Base-by-base conservation (phyloP, 2,888 invertebrate species). In the Mesorhabditis spiculigera region DNA sequence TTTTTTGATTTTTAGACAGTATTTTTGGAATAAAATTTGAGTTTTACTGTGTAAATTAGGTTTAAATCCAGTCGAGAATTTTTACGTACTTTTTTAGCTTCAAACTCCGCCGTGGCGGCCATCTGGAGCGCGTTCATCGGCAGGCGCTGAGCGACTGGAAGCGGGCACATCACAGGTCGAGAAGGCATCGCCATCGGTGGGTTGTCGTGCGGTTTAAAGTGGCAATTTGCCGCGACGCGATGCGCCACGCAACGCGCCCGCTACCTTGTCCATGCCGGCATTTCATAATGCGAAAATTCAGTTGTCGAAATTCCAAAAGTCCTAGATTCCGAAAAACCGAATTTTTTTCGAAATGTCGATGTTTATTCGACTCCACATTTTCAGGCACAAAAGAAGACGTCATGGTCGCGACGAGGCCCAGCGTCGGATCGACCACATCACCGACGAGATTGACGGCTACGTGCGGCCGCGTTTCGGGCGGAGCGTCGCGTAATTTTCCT, bases 391-490 rank as follows among this genome's bases (percentile, higher is more conserved):
- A 62, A 66, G 75, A 63, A 43, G 74, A 62, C 74, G 75, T 66
- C 77, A 77, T 67, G 74, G 75, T 45, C 68, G 75, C 45, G 77
- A 77, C 63, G 77, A 73, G 16, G 43, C 62, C 10, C 67, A 67
- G 10, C 74, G 75, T 66, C 77, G 73, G 45, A 72, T 77, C 44
- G 77, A 77, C 67, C 70, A 72, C 68, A 71, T 77, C 45, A 69
- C 75, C n/a, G 74, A 74, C 6, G 74, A 75, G 68, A 77, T 77
- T 75, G 77, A 77, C 68, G 75, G 75, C 63, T 75, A 75, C 50
- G 75, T 77, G 42, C 72, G 75, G 67, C 77, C 77, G 45, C 74
- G 77, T 41, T 77, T 77, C 69, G 77, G 77, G 4, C 8, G 77
- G 69, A 69, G 71, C 45, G 64, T 70, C 42, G 62, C 10, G n/a